Evolutionary conservation across 1,140 invertebrate species (phyloP).

Genomic region (Sitophilus oryzae): DNA sequence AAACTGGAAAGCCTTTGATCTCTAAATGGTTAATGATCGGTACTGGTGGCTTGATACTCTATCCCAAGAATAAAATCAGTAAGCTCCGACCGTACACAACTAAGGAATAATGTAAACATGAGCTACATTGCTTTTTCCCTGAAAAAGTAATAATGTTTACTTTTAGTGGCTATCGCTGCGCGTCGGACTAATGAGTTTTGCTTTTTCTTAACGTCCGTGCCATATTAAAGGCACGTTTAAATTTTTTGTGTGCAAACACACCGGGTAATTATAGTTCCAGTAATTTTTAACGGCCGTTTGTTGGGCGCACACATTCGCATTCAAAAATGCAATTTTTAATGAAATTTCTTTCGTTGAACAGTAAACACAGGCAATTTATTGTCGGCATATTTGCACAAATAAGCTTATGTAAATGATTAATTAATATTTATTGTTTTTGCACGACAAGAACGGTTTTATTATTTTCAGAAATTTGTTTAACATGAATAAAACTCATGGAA

Average conservation of each 20-base stretch:
- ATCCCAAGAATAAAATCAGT: too few relatives aligned
- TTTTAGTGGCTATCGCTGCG: slow-evolving; percentile 14
- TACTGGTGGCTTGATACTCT: too few relatives aligned
- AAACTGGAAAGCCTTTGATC: too few relatives aligned
- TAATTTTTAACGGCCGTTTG: background rate
- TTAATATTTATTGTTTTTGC: background rate
- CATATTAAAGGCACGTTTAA: slow-evolving; percentile 22
- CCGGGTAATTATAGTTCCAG: slow-evolving; percentile 6
- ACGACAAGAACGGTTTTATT: background rate
- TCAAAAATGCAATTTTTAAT: background rate
- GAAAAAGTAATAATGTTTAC: slow-evolving; percentile 17
- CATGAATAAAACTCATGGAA: too few relatives aligned
- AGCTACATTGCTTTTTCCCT: slow-evolving; percentile 16
- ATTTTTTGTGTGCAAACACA: slow-evolving; percentile 19
- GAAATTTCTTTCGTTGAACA: background rate
- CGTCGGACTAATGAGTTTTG: slow-evolving; percentile 21
- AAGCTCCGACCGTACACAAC: too few relatives aligned
- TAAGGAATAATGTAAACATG: slow-evolving; percentile 9
- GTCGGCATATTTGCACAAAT: background rate
- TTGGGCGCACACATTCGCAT: background rate
- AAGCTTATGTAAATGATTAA: background rate
- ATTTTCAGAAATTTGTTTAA: too few relatives aligned
- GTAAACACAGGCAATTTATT: background rate
- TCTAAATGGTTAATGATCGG: too few relatives aligned
- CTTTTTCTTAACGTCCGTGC: slow-evolving; percentile 11